A percentile compares a stretch with the other conserved stretches of the same genome.
Conservation (phyloP, 92 coral and sea anemone genomes). For the Heliopora coerulea region DNA sequence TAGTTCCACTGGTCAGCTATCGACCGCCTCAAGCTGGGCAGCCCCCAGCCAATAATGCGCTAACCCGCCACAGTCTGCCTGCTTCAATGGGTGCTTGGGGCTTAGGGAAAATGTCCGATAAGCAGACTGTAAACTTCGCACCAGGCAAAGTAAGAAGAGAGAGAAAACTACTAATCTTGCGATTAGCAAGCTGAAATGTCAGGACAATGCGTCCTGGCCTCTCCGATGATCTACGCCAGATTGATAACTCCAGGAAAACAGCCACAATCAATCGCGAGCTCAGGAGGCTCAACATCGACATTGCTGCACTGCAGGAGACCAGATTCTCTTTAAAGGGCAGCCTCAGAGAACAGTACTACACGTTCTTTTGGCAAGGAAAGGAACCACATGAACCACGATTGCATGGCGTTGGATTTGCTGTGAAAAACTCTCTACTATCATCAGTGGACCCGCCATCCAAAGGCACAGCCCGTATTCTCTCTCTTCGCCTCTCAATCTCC, state of each 20-base stretch:
- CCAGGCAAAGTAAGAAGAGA: not conserved
- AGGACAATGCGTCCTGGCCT: slow-evolving; percentile 39
- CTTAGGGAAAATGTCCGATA: slow-evolving; percentile 7
- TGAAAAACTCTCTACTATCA: slow-evolving; percentile 45
- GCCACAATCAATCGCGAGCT: slow-evolving; percentile 37
- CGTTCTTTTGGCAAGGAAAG: slow-evolving; percentile 51
- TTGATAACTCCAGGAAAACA: slow-evolving; percentile 33
- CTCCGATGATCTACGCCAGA: slow-evolving; percentile 39
- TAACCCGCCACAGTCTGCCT: slow-evolving; percentile 55
- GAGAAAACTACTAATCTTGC: not conserved
- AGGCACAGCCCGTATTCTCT: slow-evolving; percentile 44
- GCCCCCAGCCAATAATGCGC: slow-evolving; percentile 63
- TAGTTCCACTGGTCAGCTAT: slow-evolving; percentile 61
- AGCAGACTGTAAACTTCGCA: slow-evolving; percentile 2
- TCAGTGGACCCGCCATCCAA: slow-evolving; percentile 32
- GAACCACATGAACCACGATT: slow-evolving; percentile 22
- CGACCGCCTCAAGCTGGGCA: slow-evolving; percentile 62
- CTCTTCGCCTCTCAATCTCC: slow-evolving; percentile 45
- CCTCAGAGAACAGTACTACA: slow-evolving; percentile 28
- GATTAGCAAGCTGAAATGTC: slow-evolving; percentile 48
- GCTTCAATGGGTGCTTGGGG: slow-evolving; percentile 57
- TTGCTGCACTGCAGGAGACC: slow-evolving; percentile 39
- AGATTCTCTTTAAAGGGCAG: slow-evolving; percentile 25
- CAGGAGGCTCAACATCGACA: slow-evolving; percentile 30
- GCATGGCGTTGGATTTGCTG: slow-evolving; percentile 57